Percentiles rank a stretch among this genome's conserved stretches.
phyloP scores from a whole-genome alignment of 2,113 vertebrate genomes.

The Cephalophus harveyi region DNA sequence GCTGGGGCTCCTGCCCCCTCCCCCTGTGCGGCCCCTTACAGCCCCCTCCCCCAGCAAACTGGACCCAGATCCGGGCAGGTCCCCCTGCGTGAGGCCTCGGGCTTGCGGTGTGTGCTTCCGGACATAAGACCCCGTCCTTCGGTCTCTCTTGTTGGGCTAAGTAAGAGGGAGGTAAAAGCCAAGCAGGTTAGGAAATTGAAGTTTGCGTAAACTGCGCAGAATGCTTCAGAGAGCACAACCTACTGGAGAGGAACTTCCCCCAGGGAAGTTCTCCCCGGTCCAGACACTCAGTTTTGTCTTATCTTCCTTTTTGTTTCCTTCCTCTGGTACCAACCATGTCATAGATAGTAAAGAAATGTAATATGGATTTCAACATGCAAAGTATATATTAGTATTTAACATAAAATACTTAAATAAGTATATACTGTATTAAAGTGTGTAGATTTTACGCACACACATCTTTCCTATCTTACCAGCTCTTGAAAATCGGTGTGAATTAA shows the following conservation, averaged over 20 bases:
- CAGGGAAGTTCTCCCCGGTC: background rate
- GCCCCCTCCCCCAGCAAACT: background rate
- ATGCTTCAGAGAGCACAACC: background rate
- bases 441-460: background rate
- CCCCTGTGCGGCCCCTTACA: background rate
- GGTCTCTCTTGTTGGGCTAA: background rate
- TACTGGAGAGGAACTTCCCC: background rate
- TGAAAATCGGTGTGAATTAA: background rate
- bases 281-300: background rate
- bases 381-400: background rate
- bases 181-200: background rate
- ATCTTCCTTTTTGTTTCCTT: background rate
- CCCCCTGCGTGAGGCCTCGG: rapidly evolving
- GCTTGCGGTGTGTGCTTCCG: background rate
- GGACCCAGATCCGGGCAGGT: background rate
- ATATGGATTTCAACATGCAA: background rate
- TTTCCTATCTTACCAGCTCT: background rate
- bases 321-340: background rate
- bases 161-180: too few relatives aligned
- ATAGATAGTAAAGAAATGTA: background rate
- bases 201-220: too few relatives aligned
- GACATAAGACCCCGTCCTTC: background rate
- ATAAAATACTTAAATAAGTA: background rate
- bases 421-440: background rate
- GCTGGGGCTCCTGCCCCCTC: background rate